These are phyloP conservation scores for Telenomus remus DNA, from an alignment of 1,140 invertebrate species.

Conservation along the genomic window DNA sequence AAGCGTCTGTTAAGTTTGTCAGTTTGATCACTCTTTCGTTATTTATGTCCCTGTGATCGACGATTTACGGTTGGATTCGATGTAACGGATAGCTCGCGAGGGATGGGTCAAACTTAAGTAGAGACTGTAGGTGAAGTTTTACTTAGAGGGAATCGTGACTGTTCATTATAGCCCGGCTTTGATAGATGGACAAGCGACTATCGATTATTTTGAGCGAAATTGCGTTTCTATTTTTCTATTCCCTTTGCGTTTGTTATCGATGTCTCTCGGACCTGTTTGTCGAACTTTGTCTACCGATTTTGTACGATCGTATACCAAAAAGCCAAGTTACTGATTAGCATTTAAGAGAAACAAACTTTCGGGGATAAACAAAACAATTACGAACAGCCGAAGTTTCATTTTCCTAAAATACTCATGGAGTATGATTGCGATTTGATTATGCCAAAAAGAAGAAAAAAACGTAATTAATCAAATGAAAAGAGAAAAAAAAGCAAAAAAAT, in stretches of 20 bases:
- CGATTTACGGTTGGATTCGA: not conserved
- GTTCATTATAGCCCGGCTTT: not conserved
- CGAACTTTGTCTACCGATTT: constrained; percentile 4
- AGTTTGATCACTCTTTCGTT: constrained; percentile 2
- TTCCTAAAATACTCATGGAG: constrained; percentile 38
- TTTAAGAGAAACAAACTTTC: too few relatives aligned
- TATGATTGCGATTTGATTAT: constrained; percentile 36
- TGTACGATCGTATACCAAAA: constrained; percentile 33
- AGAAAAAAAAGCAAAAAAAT: not conserved
- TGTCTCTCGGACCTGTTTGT: not conserved
- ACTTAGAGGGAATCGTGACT: constrained; percentile 11
- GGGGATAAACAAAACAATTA: too few relatives aligned
- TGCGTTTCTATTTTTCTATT: not conserved
- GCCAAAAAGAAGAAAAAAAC: constrained; percentile 1
- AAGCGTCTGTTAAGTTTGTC: not conserved
- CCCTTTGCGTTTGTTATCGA: not conserved
- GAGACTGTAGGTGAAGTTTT: constrained; percentile 6
- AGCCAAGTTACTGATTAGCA: constrained; percentile 2
- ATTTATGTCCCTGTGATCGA: not conserved
- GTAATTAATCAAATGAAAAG: too few relatives aligned
- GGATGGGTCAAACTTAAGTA: constrained; percentile 17
- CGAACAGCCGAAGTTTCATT: not conserved
- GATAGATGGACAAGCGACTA: not conserved
- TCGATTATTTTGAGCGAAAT: not conserved
- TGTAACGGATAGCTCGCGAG: constrained; percentile 8